These are phyloP conservation scores for Adelognathus sp. DNA, from an alignment of 2,888 invertebrate genomes.

Conservation along the genomic window DNA sequence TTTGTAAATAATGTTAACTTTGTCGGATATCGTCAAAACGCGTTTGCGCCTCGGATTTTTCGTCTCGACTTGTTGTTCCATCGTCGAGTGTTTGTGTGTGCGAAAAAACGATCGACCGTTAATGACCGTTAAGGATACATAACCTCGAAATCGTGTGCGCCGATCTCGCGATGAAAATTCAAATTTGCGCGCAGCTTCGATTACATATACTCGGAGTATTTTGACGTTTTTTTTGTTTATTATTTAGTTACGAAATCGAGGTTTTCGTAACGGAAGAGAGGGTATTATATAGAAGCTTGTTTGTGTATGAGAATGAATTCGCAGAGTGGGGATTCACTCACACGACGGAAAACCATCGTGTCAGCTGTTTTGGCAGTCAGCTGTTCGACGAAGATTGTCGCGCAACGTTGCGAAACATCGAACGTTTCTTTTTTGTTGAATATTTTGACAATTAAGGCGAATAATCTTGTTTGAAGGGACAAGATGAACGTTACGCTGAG, in stretches of 20 bases:
- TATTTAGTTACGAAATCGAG: background rate
- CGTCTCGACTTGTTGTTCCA: background rate
- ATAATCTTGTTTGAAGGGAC: background rate
- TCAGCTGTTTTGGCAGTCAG: constrained; percentile 1
- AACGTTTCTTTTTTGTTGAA: background rate
- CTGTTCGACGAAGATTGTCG: background rate
- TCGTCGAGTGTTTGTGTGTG: background rate
- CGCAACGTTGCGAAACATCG: background rate
- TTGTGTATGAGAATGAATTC: background rate
- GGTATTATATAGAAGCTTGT: background rate
- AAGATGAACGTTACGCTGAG: constrained; percentile 46
- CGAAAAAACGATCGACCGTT: background rate
- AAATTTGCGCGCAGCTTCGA: too few relatives aligned
- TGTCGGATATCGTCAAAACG: constrained; percentile 26
- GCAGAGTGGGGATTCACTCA: background rate
- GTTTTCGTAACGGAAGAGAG: background rate
- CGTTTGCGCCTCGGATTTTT: background rate
- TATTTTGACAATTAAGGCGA: background rate
- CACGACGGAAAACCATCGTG: background rate
- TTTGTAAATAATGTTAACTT: constrained; percentile 17
- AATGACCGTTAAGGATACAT: too few relatives aligned
- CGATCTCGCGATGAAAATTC: too few relatives aligned
- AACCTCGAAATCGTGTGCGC: too few relatives aligned
- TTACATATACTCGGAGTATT: too few relatives aligned
- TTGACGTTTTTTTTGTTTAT: too few relatives aligned